Percentiles rank a stretch among this genome's conserved stretches.
Conservation (phyloP, 1,140 invertebrate genomes). For the Papilio xuthus region DNA sequence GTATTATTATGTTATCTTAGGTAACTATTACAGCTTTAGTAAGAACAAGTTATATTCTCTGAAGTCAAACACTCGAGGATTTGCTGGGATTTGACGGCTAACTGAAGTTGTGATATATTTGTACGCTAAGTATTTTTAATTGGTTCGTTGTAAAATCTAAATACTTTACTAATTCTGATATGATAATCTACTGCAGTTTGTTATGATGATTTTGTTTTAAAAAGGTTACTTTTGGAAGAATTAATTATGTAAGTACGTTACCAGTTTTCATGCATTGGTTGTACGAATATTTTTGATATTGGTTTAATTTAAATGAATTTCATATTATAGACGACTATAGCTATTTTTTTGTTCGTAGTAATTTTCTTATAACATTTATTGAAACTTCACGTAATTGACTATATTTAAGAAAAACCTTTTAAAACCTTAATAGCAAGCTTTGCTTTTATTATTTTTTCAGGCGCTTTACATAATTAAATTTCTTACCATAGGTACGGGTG, state of each 20-base stretch:
- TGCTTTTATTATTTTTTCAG: not conserved
- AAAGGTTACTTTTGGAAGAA: not conserved
- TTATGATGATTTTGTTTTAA: not conserved
- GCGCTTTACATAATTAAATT: not conserved
- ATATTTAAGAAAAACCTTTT: no score
- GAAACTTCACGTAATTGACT: no score
- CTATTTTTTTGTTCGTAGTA: no score
- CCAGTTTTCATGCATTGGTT: no score
- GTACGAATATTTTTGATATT: no score
- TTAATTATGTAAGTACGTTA: not conserved
- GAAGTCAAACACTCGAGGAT: not conserved
- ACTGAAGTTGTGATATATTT: not conserved
- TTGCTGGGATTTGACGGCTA: not conserved
- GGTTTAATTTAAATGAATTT: no score
- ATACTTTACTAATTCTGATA: not conserved
- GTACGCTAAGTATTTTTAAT: not conserved
- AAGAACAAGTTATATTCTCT: not conserved
- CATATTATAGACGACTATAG: no score
- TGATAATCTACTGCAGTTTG: not conserved
- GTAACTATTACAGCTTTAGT: not conserved
- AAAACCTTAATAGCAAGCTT: no score
- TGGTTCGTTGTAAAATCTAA: not conserved
- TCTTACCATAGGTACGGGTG: not conserved
- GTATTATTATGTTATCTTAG: constrained; percentile 15
- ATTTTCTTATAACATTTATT: no score